Base-by-base conservation (phyloP, 2,888 invertebrate genomes). In the Odontomyia ornata region DNA sequence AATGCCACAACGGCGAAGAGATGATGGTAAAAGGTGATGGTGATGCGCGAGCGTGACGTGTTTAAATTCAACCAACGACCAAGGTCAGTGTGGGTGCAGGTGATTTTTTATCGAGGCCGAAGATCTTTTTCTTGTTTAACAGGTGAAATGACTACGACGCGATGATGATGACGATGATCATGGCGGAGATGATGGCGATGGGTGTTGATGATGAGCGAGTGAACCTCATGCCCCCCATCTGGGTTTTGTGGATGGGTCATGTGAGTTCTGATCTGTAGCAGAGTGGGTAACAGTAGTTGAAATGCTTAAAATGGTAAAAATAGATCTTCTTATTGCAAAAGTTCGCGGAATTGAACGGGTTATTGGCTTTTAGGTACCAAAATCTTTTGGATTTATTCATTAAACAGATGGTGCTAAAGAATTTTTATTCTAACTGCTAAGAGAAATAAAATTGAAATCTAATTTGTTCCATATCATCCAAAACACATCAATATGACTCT, bases 61-160 rank as follows among this genome's bases (percentile, higher is more conserved):
- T 69, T 30, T 60, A 46, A 75, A 78, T 71, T 77, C 67, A 71
- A 75, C 78, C 75, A 43, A 73, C 56, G 73, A 76, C 78, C 64
- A 78, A 78, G 60, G 64, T 43, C 64, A 28, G 46, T 77, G 78
- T 77, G 78, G 77, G 78, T 77, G 78, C 78, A 77, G 78, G 78
- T 78, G 78, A 78, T 78, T 78, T 27, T 75, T 78, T 78, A 77
- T 78, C 78, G 75, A 77, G 75, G 27, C 52, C 60, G 60, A 64
- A 76, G 57, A 78, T 78, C 78, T 78, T 64, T 52, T 71, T 76
- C 47, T 62, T 64, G 75, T 77, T 23, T 21, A 78, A 78, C 78
- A 78, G 78, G 78, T 78, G 78, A 78, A 75, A 78, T 78, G 76
- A 73, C 71, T 76, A 71, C 69, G 30, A 76, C 28, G 62, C 69